Base-by-base conservation (phyloP, 2,888 invertebrate genomes). In the Phlogophora meticulosa region DNA sequence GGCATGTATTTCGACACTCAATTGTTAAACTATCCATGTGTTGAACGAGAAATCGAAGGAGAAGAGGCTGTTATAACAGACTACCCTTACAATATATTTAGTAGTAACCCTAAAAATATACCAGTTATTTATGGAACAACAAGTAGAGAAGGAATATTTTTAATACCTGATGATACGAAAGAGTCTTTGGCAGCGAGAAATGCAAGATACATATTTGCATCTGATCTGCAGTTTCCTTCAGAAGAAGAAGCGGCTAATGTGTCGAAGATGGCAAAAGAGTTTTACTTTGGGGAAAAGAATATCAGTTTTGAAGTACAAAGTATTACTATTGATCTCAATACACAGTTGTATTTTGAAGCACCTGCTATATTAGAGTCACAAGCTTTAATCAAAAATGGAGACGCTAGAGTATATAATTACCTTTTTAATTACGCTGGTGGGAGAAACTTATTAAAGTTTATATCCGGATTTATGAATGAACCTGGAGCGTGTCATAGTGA, bases 281-380 rank as follows among this genome's bases (percentile, higher is more conserved):
- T 95, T 63, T 96, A 96, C 22, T 92, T 96, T 55, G 91, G 89
- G 64, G 88, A 90, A 84, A 94, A 96, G 55, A 91, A 36, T 85
- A 94, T 89, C 81, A 95, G 72, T 90, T 90, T 87, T 87, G 91
- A 85, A 55, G 89, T 70, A 66, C 88, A 84, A 84, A 89, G 83
- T 87, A 94, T 90, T 85, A 82, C 92, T 38, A 83, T 90, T 7
- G 88, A 92, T 59, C 63, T 94, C 1, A 93, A 93, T 59, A 93
- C 94, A 0, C 89, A 94, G n/a, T 68, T 93, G 4, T 94, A 94
- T 81, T 95, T 95, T 76, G 94, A 93, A 76, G 73, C 90, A n/a
- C 94, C 95, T 1, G 76, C 87, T 22, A 85, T 92, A 53, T 82
- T 94, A 17, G 95, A 95, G 79, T 82, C 90, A 1, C 89, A 92